Evolutionary conservation across 2,113 vertebrate species (phyloP).

Genomic region (Acrocephalus kingi): DNA sequence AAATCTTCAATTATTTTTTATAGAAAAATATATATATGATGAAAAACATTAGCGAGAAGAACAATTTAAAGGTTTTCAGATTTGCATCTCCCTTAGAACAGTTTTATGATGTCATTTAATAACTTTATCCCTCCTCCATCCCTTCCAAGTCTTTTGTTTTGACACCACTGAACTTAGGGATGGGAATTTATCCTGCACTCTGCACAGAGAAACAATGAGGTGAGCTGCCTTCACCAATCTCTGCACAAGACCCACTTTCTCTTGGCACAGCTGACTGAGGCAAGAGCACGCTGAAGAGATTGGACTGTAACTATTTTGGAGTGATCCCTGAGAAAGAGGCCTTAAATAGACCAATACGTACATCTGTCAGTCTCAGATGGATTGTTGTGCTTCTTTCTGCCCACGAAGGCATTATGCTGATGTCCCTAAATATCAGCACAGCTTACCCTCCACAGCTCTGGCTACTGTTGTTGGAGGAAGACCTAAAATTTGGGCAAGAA

Average conservation of each 20-base stretch:
- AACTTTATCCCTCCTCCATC: background rate
- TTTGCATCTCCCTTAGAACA: background rate
- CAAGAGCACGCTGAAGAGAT: background rate
- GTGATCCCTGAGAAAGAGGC: slow-evolving; percentile 38
- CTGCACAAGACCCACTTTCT: slow-evolving; percentile 32
- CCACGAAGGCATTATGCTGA: background rate
- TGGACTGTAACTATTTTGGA: slow-evolving; percentile 47
- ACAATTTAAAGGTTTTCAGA: background rate
- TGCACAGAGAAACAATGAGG: background rate
- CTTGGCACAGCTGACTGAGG: background rate
- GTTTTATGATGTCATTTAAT: background rate
- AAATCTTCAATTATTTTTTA: background rate
- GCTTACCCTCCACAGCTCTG: background rate
- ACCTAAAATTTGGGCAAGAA: background rate
- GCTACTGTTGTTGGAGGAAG: background rate
- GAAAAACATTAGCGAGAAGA: background rate
- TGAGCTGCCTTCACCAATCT: slow-evolving; percentile 9
- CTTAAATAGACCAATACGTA: slow-evolving; percentile 44
- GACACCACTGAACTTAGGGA: background rate
- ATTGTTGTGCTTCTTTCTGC: slow-evolving; percentile 13
- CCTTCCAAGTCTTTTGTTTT: background rate
- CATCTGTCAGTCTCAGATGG: slow-evolving; percentile 31
- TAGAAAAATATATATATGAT: background rate
- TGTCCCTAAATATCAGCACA: background rate
- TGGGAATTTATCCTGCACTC: background rate